Percentiles rank a stretch among this genome's conserved stretches.
Conservation (phyloP, 2,113 vertebrate species). For the Bos indicus region DNA sequence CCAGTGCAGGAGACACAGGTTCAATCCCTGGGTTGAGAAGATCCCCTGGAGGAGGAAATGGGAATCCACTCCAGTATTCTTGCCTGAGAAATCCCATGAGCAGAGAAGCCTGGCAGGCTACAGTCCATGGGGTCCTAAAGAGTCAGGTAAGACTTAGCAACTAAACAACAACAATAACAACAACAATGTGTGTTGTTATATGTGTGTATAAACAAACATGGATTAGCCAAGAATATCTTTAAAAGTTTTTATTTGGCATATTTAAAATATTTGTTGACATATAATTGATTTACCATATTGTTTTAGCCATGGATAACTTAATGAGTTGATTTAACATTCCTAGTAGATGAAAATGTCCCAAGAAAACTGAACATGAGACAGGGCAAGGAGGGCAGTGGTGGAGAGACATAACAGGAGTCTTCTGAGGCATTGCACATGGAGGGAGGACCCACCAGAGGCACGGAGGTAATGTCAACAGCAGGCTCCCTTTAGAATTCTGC, state of each 20-base stretch:
- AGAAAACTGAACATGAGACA: background rate
- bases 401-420: background rate
- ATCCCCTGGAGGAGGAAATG: background rate
- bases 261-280: background rate
- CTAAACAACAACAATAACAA: background rate
- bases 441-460: accelerated
- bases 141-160: background rate
- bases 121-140: background rate
- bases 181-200: background rate
- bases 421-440: background rate
- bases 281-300: no score
- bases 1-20: background rate
- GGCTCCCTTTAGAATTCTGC: background rate
- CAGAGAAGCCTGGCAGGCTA: background rate
- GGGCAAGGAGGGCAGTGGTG: no score
- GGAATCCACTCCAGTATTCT: background rate
- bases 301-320: background rate
- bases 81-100: background rate
- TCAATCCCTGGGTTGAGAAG: background rate
- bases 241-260: background rate
- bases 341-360: background rate
- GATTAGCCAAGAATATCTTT: background rate
- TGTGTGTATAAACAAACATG: no score
- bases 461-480: accelerated
- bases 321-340: background rate